Evolutionary conservation across 2,797 vertebrate species (phyloP).

Genomic region (Falco naumanni): DNA sequence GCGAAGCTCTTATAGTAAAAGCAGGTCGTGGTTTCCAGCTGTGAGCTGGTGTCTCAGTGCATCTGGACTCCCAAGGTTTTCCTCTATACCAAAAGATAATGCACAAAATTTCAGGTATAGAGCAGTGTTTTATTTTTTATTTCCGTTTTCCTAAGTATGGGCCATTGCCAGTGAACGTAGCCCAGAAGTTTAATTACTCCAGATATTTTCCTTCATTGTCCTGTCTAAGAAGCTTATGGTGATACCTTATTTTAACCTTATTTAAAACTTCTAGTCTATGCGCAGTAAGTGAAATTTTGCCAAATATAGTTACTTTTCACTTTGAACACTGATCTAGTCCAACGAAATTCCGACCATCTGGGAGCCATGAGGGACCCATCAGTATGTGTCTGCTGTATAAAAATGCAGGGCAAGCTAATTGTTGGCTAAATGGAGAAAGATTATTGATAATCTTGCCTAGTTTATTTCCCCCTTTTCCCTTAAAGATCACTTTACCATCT

Average conservation of each 20-base stretch:
- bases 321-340: neutral
- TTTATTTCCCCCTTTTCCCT: neutral
- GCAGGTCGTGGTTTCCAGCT: neutral
- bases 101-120: no score
- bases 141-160: no score
- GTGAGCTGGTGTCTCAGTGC: accelerated
- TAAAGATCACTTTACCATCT: neutral
- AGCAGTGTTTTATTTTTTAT: accelerated
- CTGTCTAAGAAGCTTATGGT: accelerated
- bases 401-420: neutral
- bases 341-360: neutral
- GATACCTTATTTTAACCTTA: neutral
- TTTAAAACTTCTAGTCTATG: neutral
- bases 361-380: neutral
- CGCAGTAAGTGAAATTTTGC: neutral
- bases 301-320: neutral
- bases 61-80: no score
- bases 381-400: accelerated
- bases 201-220: neutral
- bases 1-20: accelerated
- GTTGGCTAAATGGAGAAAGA: neutral
- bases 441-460: neutral
- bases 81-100: accelerated
- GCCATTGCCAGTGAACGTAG: neutral
- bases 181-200: neutral